Base-by-base conservation (phyloP, 1,140 invertebrate species). In the Arion vulgaris region DNA sequence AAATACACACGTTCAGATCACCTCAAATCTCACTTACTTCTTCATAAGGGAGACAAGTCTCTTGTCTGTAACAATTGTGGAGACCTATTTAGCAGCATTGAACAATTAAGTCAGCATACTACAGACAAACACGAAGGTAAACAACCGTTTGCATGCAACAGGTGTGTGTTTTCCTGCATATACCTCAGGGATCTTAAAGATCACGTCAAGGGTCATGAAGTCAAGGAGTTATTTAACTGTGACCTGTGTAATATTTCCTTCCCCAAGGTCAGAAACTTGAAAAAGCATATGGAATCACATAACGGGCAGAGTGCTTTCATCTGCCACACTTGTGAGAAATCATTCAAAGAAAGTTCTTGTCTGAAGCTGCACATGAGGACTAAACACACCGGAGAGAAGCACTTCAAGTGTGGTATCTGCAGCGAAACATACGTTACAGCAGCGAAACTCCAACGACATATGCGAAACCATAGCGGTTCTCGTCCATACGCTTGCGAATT, bases 321-420 rank as follows among this genome's bases (percentile, higher is more conserved):
- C 13, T 83, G 82, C 36, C 28, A 66, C 26, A 32, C 53, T 7
- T 83, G 82, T 72, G 49, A 74, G 26, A 83, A 83, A 34, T 34
- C 49, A 32, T 83, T 83, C 49, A 38, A n/a, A 34, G 69, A 80
- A 11, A 57, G 34, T 13, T 75, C 77, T 68, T 66, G 53, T n/a
- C 36, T 80, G n/a, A 80, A 74, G 26, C 72, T 62, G 26, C 77
- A 80, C 57, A 51, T 57, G n/a, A 80, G 9, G 38, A 80, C 34
- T 7, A 45, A 66, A 17, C 85, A 86, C 51, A 80, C 80, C 0
- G 82, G 84, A 17, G 72, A 82, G 32, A 80, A 80, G 49, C 62
- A 32, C 17, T 85, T 82, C 45, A 82, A 83, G 15, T 86, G 86
- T 83, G 82, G 85, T 19, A 39, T 84, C 23, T 86, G 86, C 75